Base-by-base conservation (phyloP, 2,113 vertebrate species). In the Brachyhypopomus occidentalis region DNA sequence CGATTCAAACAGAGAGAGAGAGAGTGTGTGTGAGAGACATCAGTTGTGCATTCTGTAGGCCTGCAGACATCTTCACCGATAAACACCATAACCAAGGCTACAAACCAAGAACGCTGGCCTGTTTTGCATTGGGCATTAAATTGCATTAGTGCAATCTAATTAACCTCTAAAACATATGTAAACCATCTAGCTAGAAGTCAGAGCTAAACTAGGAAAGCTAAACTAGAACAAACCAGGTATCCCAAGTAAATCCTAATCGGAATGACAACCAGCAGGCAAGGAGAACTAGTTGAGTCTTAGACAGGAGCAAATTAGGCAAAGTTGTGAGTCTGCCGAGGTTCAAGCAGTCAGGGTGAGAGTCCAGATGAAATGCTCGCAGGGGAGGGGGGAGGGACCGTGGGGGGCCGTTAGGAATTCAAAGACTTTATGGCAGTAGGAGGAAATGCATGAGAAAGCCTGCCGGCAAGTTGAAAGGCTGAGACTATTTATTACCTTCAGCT, bases 371-470 rank as follows among this genome's bases (percentile, higher is more conserved):
- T 75, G 79, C 72, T 59, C 69, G 80, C 58, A 23, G 41, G 64
- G 70, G 36, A 36, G 78, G 55, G 16, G 27, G 72, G 71, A 41
- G 82, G 76, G 17, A 23, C 36, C 34, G 9, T 27, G 83, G 79
- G 80, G 38, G 80, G 80, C 79, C 82, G 80, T 73, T 84, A 80
- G 80, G 75, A 84, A 86, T 84, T 86, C 85, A 86, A 86, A 87
- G 85, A 77, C 62, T 87, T 87, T 84, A 87, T 83, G 80, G 77
- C 80, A 77, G 81, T 58, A 84, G 85, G 81, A 84, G 85, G 84
- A 87, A 87, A 87, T 84, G 85, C 85, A 87, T 84, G 85, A 84
- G 83, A 82, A 84, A 84, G 84, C 77, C 83, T 84, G 83, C 78
- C 79, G 85, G 85, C 73, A 77, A 84, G 73, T 80, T 84, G 77